A percentile compares a stretch with the other conserved stretches of the same genome.
Conservation (phyloP, 2,888 invertebrate genomes). For the Euplagia quadripunctaria region DNA sequence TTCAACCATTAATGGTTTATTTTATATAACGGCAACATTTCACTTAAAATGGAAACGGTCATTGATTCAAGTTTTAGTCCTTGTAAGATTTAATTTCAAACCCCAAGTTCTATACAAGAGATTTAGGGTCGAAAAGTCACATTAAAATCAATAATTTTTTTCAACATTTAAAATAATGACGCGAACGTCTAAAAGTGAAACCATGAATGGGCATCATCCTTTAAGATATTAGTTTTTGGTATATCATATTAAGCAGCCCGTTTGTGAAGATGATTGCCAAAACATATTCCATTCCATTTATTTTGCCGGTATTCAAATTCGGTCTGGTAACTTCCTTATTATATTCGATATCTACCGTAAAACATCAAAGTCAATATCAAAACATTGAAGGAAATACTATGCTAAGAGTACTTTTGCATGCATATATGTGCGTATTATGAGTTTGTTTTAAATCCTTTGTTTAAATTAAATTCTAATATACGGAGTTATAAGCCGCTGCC, state of each 20-base stretch:
- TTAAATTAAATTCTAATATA: no score
- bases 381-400: constrained; percentile 2
- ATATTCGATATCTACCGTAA: neutral
- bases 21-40: no score
- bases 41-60: no score
- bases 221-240: neutral
- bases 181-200: no score
- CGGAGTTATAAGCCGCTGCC: constrained; percentile 45
- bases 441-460: constrained; percentile 28
- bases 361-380: neutral
- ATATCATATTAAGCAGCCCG: neutral
- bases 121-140: no score
- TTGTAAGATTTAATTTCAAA: no score
- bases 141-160: no score
- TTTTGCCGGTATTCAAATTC: neutral
- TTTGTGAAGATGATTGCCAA: neutral
- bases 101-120: no score
- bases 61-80: no score
- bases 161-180: no score
- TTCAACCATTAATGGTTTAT: no score
- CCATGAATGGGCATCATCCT: no score
- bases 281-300: constrained; percentile 1
- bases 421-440: constrained; percentile 8
- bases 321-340: neutral
- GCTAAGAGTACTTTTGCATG: neutral